These are phyloP conservation scores for Bimastos eiseni DNA, from an alignment of 2,888 invertebrate species.

Conservation along the genomic window DNA sequence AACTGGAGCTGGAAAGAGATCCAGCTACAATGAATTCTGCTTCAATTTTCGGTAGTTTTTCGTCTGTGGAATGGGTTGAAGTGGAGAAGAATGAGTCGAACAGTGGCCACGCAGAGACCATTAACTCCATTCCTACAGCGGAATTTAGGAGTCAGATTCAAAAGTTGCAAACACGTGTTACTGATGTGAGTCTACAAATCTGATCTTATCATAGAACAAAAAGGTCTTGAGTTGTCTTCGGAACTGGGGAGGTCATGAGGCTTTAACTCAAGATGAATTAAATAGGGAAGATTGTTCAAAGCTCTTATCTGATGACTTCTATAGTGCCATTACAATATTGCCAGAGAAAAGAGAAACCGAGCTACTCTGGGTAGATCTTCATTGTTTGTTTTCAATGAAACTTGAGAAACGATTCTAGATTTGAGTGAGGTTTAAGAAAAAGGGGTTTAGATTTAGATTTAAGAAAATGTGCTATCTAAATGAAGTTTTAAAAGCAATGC, in stretches of 20 bases:
- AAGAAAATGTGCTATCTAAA: not conserved
- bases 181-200: not conserved
- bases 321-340: too few species aligned
- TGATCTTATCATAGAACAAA: too few species aligned
- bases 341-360: too few species aligned
- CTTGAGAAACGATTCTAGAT: not conserved
- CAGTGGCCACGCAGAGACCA: not conserved
- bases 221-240: too few species aligned
- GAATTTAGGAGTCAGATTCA: constrained; percentile 15
- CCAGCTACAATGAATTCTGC: not conserved
- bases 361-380: not conserved
- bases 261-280: too few species aligned
- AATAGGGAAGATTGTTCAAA: too few species aligned
- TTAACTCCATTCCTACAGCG: not conserved
- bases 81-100: not conserved
- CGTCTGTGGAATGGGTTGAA: constrained; percentile 1
- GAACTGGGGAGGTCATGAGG: too few species aligned
- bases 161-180: not conserved
- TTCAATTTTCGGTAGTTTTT: not conserved
- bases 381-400: not conserved
- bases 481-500: not conserved
- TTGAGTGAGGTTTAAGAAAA: not conserved
- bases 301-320: too few species aligned
- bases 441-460: not conserved
- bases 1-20: not conserved